Base-by-base conservation (phyloP, 2,888 invertebrate species). In the Eupithecia exiguata region DNA sequence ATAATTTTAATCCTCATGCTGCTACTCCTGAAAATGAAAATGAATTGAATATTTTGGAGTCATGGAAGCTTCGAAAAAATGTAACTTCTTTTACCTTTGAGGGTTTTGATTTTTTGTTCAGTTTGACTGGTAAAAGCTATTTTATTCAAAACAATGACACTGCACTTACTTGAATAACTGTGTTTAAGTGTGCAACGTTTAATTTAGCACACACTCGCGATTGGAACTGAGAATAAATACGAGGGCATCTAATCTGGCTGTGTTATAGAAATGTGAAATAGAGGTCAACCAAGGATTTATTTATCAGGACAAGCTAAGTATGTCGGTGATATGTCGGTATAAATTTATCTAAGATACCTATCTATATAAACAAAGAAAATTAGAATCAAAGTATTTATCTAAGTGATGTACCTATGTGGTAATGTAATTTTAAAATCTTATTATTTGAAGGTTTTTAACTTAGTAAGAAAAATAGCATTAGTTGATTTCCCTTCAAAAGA, bases 1-100 rank as follows among this genome's bases (percentile, higher is more conserved):
- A 80, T 77, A 68, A 72, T 53, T 53, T 70, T 76, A 36, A 70
- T 21, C 25, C 65, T 69, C 74, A 77, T 77, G 6, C n/a, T 62
- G 21, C 66, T 67, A 69, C 65, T 36, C 46, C 35, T 71, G 49
- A 36, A 74, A 70, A 53, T 53, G 1, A 70, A 58, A 58, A 58
- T 25, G 12, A 58, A 14, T 12, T 12, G 21, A 25, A 58, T 25
- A 21, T 58, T 21, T 58, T 25, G 12, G 25, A 5, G 53, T 21
- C 10, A 21, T 12, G 21, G 53, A 53, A 21, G n/a, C 21, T 21
- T 53, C 25, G 53, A 58, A 58, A 25, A 12, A 58, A 58, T 14
- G 10, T n/a, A 65, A 53, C 4, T 65, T 30, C 46, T n/a, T 49
- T n/a, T 10, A 30, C 30, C 9, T 14, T 6, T 53, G 46, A 21